Base-by-base conservation (phyloP, 2,888 invertebrate genomes). In the Leptura quadrifasciata region DNA sequence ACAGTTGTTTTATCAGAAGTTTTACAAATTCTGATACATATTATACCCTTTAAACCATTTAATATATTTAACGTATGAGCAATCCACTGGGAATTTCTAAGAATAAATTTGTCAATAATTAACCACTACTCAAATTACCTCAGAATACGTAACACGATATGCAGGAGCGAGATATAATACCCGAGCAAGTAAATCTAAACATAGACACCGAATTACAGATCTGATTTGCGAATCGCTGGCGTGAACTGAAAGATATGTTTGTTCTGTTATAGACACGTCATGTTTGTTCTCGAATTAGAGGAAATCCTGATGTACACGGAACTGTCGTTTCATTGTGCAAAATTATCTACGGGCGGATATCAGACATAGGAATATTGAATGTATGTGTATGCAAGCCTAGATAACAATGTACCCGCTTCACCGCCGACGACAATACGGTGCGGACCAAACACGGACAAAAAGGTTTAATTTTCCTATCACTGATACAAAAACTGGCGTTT, bases 201-300 rank as follows among this genome's bases (percentile, higher is more conserved):
- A 70, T 55, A 58, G 57, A 73, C 76, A 24, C 35, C 64, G 57
- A 64, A 57, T 64, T 57, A 12, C 67, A 35, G 63, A 80, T 81
- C 75, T 79, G 80, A 82, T 83, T 84, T 80, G 80, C 75, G 80
- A 84, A 83, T 83, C 84, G 81, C 79, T 82, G 84, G 80, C 80
- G 79, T 81, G 84, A 78, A 84, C 81, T 78, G 80, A 80, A 82
- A 84, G 82, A 85, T 84, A 84, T 79, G 83, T 84, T 84, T 84
- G 83, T 82, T 82, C 80, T 81, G 76, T 82, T 82, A 81, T 81
- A 79, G 81, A 81, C 82, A 78, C 77, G 80, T 76, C 75, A 80
- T 83, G 83, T 84, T 83, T 83, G 84, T 82, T 81, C 80, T 74
- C 78, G 83, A 84, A 83, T 83, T 82, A 81, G 82, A 81, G 84